A percentile compares a stretch with the other conserved stretches of the same genome.
phyloP scores from a whole-genome alignment of 2,888 invertebrate species.

The Aplocera efformata region DNA sequence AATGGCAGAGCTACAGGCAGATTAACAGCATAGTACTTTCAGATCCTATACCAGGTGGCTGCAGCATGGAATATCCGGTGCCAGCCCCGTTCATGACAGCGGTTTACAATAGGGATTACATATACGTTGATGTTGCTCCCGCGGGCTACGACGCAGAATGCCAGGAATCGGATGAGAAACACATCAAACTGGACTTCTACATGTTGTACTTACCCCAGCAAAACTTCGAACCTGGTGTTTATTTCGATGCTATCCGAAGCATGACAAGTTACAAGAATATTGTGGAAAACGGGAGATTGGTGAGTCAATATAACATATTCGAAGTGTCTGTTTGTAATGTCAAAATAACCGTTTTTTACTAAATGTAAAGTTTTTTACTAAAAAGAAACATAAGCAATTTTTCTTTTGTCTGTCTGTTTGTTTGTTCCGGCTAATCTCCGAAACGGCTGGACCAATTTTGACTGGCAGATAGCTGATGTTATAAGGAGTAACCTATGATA shows the following conservation, averaged over 20 bases:
- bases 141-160: constrained; percentile 58
- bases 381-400: too few relatives aligned
- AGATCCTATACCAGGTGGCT: constrained; percentile 91
- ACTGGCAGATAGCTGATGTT: too few relatives aligned
- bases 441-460: too few relatives aligned
- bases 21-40: constrained; percentile 29
- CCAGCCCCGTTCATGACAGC: constrained; percentile 81
- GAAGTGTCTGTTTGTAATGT: neutral
- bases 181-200: constrained; percentile 72
- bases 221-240: constrained; percentile 74
- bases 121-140: constrained; percentile 79
- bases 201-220: constrained; percentile 82
- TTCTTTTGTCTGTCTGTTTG: too few relatives aligned
- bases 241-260: constrained; percentile 80
- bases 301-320: constrained; percentile 43
- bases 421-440: too few relatives aligned
- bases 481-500: too few relatives aligned
- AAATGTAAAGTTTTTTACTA: too few relatives aligned
- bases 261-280: constrained; percentile 83
- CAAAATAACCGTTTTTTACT: too few relatives aligned
- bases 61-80: constrained; percentile 84
- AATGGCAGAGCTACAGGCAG: too few relatives aligned
- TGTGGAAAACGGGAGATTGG: constrained; percentile 70
- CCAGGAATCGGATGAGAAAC: constrained; percentile 29
- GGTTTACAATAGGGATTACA: constrained; percentile 50